Evolutionary conservation across 2,888 invertebrate genomes (phyloP).

Genomic region (Scrobipalpa costella): DNA sequence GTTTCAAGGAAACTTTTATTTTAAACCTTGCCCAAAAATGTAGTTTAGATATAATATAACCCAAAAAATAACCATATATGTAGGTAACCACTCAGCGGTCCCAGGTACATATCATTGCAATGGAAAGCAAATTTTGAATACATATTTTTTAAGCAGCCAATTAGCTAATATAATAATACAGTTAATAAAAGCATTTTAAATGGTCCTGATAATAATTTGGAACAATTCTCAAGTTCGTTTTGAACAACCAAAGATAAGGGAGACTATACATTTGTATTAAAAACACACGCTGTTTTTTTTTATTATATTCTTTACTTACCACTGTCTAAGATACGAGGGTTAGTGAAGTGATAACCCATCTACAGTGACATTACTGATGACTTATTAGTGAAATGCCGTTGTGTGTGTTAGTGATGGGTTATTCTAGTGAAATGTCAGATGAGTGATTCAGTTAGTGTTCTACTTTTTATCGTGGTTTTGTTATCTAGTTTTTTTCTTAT

Average conservation of each 20-base stretch:
- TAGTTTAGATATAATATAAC: too few species aligned
- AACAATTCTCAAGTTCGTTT: background rate
- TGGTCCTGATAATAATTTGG: background rate
- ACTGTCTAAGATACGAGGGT: background rate
- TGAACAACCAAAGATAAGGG: background rate
- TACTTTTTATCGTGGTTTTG: background rate
- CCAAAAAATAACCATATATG: too few species aligned
- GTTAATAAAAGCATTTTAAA: background rate
- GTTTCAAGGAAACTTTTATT: too few species aligned
- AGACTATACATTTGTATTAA: background rate
- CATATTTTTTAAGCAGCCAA: slow-evolving; percentile 1
- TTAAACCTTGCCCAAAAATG: too few species aligned
- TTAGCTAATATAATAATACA: background rate
- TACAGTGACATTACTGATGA: slow-evolving; percentile 36
- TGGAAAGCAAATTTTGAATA: background rate
- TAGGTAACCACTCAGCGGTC: too few species aligned
- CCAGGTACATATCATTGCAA: background rate
- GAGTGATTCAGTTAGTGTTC: slow-evolving; percentile 20
- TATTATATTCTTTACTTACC: slow-evolving; percentile 16
- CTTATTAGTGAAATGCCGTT: background rate
- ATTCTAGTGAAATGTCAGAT: slow-evolving; percentile 17
- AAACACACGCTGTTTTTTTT: background rate
- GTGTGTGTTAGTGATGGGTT: slow-evolving; percentile 31
- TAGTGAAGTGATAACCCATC: slow-evolving; percentile 23
- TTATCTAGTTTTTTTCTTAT: background rate